Conservation (phyloP, 1,140 invertebrate species). For the Ruditapes philippinarum region DNA sequence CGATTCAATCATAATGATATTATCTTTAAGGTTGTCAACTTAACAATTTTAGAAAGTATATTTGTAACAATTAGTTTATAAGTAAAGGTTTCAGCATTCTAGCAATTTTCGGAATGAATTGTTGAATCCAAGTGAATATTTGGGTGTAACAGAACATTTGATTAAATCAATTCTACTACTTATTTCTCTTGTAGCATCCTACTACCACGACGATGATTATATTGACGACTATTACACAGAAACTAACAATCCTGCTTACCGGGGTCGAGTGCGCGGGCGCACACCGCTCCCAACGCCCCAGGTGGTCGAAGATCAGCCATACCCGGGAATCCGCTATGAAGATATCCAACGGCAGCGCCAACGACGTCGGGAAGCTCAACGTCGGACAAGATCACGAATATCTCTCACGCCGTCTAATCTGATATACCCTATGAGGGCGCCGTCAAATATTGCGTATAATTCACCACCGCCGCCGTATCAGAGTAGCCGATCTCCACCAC, state of each 20-base stretch:
- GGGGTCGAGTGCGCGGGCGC: background rate
- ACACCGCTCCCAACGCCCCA: constrained; percentile 46
- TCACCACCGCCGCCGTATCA: constrained; percentile 72
- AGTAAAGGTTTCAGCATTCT: too few relatives aligned
- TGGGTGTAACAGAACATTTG: too few relatives aligned
- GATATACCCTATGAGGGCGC: constrained; percentile 74
- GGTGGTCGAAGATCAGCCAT: constrained; percentile 39
- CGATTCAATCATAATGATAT: too few relatives aligned
- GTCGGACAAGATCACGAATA: constrained; percentile 53
- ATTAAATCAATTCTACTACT: too few relatives aligned
- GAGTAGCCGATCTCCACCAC: constrained; percentile 43
- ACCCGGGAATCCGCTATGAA: constrained; percentile 55
- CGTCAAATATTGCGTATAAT: constrained; percentile 68
- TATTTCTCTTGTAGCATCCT: background rate
- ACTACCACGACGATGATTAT: constrained; percentile 1
- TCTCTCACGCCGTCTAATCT: constrained; percentile 69
- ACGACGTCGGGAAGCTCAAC: background rate
- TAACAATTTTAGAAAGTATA: too few relatives aligned
- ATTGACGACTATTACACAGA: background rate
- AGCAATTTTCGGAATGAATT: too few relatives aligned
- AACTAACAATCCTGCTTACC: background rate
- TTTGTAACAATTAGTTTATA: too few relatives aligned
- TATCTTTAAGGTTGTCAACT: too few relatives aligned
- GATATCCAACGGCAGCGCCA: constrained; percentile 39
- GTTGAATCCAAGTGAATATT: too few relatives aligned